Percentiles rank a stretch among this genome's conserved stretches.
These are phyloP conservation scores for Micronisus gabar DNA, from an alignment of 2,113 vertebrate genomes.

Conservation along the genomic window DNA sequence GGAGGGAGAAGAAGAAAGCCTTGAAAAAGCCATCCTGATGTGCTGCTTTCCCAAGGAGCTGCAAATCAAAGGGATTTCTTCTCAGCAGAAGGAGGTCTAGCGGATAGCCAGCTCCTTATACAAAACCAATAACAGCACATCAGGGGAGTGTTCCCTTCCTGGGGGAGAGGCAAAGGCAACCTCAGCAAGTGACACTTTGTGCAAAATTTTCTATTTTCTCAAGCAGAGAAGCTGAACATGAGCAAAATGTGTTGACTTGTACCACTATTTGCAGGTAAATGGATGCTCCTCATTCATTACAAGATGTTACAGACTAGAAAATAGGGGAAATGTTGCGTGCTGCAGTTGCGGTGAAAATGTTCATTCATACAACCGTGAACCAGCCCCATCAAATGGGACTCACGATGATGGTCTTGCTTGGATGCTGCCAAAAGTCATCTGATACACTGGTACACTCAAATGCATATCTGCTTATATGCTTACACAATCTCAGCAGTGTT, in stretches of 20 bases:
- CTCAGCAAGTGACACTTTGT: not conserved
- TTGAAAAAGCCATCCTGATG: not conserved
- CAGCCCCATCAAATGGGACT: not conserved
- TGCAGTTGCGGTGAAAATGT: not conserved
- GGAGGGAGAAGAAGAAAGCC: not conserved
- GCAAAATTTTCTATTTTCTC: not conserved
- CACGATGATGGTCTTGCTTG: rapidly evolving
- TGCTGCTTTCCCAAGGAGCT: not conserved
- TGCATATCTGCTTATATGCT: not conserved
- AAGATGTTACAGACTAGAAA: not conserved
- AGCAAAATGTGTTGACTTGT: not conserved
- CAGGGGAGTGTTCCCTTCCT: not conserved
- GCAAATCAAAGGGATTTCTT: not conserved
- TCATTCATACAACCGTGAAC: not conserved
- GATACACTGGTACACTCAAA: not conserved
- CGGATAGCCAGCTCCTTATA: not conserved
- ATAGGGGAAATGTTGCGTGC: not conserved
- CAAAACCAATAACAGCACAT: not conserved
- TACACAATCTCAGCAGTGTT: not conserved
- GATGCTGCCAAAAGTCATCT: not conserved
- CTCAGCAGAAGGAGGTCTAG: not conserved
- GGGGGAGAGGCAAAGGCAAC: not conserved
- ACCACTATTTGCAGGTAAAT: not conserved
- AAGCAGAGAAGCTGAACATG: not conserved
- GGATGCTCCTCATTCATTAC: not conserved